Evolutionary conservation across 2,888 invertebrate species (phyloP).

Genomic region (Iselma pallidipennis): DNA sequence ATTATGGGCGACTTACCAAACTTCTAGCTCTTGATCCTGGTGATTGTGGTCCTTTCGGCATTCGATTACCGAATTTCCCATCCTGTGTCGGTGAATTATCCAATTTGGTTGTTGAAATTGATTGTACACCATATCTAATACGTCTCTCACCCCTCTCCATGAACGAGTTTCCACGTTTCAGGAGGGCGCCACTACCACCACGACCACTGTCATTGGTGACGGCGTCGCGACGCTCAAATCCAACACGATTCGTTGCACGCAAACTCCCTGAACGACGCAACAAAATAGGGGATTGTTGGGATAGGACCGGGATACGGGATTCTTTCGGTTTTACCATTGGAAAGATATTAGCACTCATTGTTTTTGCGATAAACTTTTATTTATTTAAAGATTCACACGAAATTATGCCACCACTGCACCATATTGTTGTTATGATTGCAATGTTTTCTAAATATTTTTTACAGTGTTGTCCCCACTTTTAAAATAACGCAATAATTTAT

Average conservation of each 20-base stretch:
- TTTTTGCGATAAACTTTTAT: conserved; percentile 7
- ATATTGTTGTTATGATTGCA: conserved; percentile 17
- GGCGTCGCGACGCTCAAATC: conserved; percentile 1
- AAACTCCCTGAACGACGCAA: conserved; percentile 41
- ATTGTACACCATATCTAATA: conserved; percentile 58
- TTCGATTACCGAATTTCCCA: conserved; percentile 59
- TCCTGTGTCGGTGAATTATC: conserved; percentile 48
- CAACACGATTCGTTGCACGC: conserved; percentile 28
- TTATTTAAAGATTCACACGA: background rate
- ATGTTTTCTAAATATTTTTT: conserved; percentile 11
- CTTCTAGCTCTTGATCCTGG: conserved; percentile 55
- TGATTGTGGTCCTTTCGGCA: conserved; percentile 45
- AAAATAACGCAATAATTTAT: conserved; percentile 9
- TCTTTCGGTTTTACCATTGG: conserved; percentile 30
- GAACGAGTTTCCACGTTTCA: conserved; percentile 48
- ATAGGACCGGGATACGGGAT: conserved; percentile 35
- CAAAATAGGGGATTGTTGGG: conserved; percentile 35
- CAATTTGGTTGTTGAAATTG: conserved; percentile 64
- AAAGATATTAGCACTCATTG: conserved; percentile 39
- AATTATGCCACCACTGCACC: background rate
- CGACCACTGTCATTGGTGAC: conserved; percentile 12
- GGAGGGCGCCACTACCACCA: conserved; percentile 31
- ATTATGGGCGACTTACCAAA: conserved; percentile 57
- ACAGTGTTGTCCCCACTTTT: conserved; percentile 15
- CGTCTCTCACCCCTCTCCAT: conserved; percentile 49